Conservation (phyloP, 2,797 vertebrate genomes). For the Anguilla pacifica region DNA sequence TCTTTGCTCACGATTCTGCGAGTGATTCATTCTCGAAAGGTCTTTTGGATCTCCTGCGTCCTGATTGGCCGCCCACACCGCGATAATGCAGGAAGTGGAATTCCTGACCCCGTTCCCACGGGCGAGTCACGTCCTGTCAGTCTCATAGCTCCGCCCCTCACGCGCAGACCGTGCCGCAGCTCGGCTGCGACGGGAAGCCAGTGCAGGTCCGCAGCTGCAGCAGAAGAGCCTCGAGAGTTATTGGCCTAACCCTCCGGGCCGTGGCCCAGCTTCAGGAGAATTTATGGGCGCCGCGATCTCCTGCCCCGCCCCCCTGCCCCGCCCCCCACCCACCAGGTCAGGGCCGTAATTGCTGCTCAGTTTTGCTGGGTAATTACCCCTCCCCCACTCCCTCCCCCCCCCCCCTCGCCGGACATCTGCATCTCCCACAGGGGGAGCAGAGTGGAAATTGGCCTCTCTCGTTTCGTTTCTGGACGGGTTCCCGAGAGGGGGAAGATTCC, state of each 20-base stretch:
- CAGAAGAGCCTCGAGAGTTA: neutral
- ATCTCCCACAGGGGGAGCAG: neutral
- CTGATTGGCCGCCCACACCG: neutral
- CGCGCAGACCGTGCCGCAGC: neutral
- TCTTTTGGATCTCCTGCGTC: neutral
- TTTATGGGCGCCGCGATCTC: neutral
- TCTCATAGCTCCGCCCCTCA: neutral
- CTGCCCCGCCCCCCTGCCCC: neutral
- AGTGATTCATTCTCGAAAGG: no score
- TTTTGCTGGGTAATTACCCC: slow-evolving; percentile 33
- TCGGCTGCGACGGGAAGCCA: no score
- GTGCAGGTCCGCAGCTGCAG: neutral
- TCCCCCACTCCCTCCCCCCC: neutral
- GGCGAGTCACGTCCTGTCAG: neutral
- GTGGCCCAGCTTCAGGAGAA: slow-evolving; percentile 1
- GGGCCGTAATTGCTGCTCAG: slow-evolving; percentile 25
- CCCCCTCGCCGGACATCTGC: slow-evolving; percentile 10
- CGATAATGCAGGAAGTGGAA: neutral
- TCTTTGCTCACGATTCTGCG: no score
- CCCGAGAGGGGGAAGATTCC: neutral
- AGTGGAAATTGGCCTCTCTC: neutral
- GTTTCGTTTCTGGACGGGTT: neutral
- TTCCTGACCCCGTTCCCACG: no score
- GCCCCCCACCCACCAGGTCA: neutral
- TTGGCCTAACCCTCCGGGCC: neutral